A percentile compares a stretch with the other conserved stretches of the same genome.
phyloP scores from a whole-genome alignment of 2,888 invertebrate genomes.

The Corbicula japonica region DNA sequence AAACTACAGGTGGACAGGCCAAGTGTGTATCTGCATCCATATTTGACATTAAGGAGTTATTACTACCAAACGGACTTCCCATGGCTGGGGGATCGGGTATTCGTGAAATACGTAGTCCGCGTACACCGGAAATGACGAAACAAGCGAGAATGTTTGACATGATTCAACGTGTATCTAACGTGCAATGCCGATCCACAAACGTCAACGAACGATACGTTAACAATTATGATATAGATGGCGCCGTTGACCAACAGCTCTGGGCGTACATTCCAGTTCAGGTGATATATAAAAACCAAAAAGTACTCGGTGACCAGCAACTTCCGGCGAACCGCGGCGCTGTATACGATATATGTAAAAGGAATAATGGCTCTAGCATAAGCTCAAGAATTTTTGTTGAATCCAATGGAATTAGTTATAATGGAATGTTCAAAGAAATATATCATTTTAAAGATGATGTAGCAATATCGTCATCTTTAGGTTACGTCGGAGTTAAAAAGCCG shows the following conservation, averaged over 20 bases:
- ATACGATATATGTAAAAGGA: slow-evolving; percentile 52
- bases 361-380: not conserved
- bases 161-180: slow-evolving; percentile 14
- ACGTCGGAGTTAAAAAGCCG: slow-evolving; percentile 76
- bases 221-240: slow-evolving; percentile 63
- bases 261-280: slow-evolving; percentile 68
- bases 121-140: not conserved
- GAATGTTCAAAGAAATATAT: slow-evolving; percentile 76
- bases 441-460: slow-evolving; percentile 54
- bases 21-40: slow-evolving; percentile 69
- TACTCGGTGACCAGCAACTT: slow-evolving; percentile 2
- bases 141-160: slow-evolving; percentile 18
- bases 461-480: slow-evolving; percentile 69
- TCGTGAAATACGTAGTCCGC: slow-evolving; percentile 42
- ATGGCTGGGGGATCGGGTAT: slow-evolving; percentile 58
- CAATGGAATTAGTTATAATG: slow-evolving; percentile 78
- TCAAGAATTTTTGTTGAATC: slow-evolving; percentile 75
- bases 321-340: not conserved
- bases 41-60: slow-evolving; percentile 55
- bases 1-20: slow-evolving; percentile 58
- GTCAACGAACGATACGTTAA: slow-evolving; percentile 57
- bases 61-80: slow-evolving; percentile 47
- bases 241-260: slow-evolving; percentile 60
- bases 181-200: slow-evolving; percentile 44
- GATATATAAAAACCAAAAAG: slow-evolving; percentile 50